Conservation (phyloP, 1,140 invertebrate genomes). For the Euwallacea similis region DNA sequence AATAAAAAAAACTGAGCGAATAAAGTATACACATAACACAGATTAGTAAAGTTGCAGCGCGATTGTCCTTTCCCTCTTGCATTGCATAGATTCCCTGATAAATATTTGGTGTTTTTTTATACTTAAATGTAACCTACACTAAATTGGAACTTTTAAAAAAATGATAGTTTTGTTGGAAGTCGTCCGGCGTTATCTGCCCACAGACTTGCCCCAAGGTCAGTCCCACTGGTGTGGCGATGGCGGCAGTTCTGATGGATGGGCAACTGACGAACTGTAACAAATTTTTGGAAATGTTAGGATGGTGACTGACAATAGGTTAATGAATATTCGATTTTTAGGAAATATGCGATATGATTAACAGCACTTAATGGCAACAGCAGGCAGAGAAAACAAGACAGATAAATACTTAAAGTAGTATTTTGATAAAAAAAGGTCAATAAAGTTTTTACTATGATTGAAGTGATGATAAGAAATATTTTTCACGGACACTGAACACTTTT, state of each 20-base stretch:
- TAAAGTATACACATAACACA: constrained; percentile 48
- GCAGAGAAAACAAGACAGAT: too few relatives aligned
- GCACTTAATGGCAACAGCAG: too few relatives aligned
- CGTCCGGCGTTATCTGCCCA: constrained; percentile 44
- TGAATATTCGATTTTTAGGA: too few relatives aligned
- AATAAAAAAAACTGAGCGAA: constrained; percentile 43
- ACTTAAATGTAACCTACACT: neutral
- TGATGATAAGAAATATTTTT: too few relatives aligned
- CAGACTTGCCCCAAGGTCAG: constrained; percentile 60
- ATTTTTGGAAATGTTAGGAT: neutral
- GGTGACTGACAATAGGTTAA: too few relatives aligned
- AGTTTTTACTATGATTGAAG: too few relatives aligned
- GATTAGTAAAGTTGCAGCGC: constrained; percentile 46
- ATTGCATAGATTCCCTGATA: constrained; percentile 53
- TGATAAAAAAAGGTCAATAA: too few relatives aligned
- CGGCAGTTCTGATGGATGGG: constrained; percentile 94
- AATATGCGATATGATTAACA: too few relatives aligned
- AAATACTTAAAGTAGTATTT: too few relatives aligned
- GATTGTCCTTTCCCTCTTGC: constrained; percentile 46
- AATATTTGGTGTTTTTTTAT: constrained; percentile 49
- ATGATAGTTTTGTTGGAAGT: neutral
- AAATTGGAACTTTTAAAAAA: constrained; percentile 1
- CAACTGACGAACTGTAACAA: constrained; percentile 89
- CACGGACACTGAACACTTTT: too few relatives aligned
- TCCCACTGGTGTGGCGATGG: constrained; percentile 98